Conservation (phyloP, 2,888 invertebrate species). For the Torymus aiolomorphi region DNA sequence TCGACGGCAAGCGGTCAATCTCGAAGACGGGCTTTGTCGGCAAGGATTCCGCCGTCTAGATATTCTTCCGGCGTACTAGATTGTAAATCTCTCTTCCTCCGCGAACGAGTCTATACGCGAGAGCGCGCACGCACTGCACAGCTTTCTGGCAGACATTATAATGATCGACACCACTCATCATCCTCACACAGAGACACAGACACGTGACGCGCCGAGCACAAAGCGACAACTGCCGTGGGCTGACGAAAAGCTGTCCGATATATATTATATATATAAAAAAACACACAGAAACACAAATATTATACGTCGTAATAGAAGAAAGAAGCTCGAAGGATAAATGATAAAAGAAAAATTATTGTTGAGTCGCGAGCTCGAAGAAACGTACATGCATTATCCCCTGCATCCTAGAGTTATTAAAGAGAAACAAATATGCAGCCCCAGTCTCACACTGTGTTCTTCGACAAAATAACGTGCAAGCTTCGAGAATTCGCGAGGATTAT, state of each 20-base stretch:
- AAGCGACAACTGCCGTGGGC: slow-evolving; percentile 7
- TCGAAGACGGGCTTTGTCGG: slow-evolving; percentile 91
- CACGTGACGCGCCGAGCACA: slow-evolving; percentile 10
- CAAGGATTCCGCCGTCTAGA: slow-evolving; percentile 91
- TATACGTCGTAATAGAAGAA: neutral
- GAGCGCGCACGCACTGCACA: slow-evolving; percentile 9
- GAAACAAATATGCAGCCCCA: neutral
- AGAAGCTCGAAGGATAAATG: neutral
- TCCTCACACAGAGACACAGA: neutral
- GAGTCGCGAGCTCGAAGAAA: slow-evolving; percentile 16
- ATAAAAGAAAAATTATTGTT: slow-evolving; percentile 15
- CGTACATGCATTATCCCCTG: slow-evolving; percentile 7
- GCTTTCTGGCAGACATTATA: neutral
- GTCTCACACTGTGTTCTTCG: slow-evolving; percentile 25
- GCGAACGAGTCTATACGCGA: slow-evolving; percentile 50
- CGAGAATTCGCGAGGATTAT: slow-evolving; percentile 20
- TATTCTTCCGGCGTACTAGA: slow-evolving; percentile 76
- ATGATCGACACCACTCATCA: no score
- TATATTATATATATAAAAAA: neutral
- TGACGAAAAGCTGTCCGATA: neutral
- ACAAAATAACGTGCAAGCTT: slow-evolving; percentile 25
- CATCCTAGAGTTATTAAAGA: slow-evolving; percentile 1
- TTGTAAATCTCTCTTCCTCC: slow-evolving; percentile 71
- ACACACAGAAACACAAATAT: neutral
- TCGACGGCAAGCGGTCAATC: slow-evolving; percentile 88